Percentiles rank a stretch among this genome's conserved stretches.
phyloP scores from a whole-genome alignment of 2,888 invertebrate species.

The Acrobasis suavella region DNA sequence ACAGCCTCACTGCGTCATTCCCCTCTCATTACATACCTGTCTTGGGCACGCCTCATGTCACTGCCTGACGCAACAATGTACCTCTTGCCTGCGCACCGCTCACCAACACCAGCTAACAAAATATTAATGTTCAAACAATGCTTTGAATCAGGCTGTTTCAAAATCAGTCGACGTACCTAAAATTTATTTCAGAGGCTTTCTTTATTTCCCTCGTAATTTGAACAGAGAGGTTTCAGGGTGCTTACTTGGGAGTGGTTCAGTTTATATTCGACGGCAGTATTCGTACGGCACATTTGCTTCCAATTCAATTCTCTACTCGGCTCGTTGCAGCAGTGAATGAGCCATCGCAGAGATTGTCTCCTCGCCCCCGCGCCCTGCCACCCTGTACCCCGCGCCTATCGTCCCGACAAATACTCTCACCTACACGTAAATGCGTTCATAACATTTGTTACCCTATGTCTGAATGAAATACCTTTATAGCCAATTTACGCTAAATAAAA shows the following conservation, averaged over 20 bases:
- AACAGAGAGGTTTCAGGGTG: conserved; percentile 52
- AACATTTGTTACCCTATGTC: conserved; percentile 42
- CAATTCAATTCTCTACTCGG: conserved; percentile 77
- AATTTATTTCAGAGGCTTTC: conserved; percentile 44
- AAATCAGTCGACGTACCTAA: conserved; percentile 39
- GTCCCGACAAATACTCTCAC: conserved; percentile 44
- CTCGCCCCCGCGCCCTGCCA: conserved; percentile 43
- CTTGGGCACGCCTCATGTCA: conserved; percentile 41
- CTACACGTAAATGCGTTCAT: conserved; percentile 46
- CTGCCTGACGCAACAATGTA: conserved; percentile 15
- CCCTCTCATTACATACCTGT: conserved; percentile 58
- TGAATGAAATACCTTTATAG: conserved; percentile 43
- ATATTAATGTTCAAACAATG: conserved; percentile 11
- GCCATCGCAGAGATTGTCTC: conserved; percentile 74
- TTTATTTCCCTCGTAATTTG: conserved; percentile 55
- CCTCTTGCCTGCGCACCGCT: neutral
- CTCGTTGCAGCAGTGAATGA: conserved; percentile 76
- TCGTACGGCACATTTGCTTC: conserved; percentile 76
- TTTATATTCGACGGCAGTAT: conserved; percentile 72
- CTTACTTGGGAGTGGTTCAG: conserved; percentile 62
- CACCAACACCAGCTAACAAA: conserved; percentile 18
- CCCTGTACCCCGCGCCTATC: conserved; percentile 35
- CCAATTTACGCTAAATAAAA: conserved; percentile 36
- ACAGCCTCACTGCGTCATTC: conserved; percentile 56
- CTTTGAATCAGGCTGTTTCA: conserved; percentile 29